Evolutionary conservation across 2,888 invertebrate species (phyloP).

Genomic region (Phytoseiulus persimilis): DNA sequence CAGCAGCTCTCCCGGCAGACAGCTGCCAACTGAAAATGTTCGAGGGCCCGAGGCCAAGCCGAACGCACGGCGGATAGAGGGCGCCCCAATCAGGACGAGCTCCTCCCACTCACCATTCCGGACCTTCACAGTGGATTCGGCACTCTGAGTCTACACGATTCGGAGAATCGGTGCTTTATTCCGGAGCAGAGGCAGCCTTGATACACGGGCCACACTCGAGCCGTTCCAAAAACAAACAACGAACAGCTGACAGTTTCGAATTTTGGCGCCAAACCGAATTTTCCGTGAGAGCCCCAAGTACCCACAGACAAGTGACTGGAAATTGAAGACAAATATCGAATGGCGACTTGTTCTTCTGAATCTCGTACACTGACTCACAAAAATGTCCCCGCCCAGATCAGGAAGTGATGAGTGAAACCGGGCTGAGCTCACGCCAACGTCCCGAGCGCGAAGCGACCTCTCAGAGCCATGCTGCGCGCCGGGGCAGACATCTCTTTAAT

Average conservation of each 20-base stretch:
- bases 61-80: neutral
- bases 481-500: too few species aligned
- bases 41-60: neutral
- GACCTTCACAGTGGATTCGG: neutral
- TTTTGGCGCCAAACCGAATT: neutral
- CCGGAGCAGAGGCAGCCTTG: neutral
- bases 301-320: too few species aligned
- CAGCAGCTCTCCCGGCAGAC: neutral
- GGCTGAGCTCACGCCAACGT: too few species aligned
- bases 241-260: neutral
- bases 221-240: neutral
- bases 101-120: neutral
- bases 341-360: too few species aligned
- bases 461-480: too few species aligned
- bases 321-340: too few species aligned
- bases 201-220: neutral
- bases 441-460: too few species aligned
- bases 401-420: too few species aligned
- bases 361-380: too few species aligned
- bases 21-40: neutral
- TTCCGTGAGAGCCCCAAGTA: too few species aligned
- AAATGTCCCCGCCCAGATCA: too few species aligned
- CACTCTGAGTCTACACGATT: neutral
- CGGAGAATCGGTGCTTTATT: neutral
- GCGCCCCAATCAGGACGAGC: neutral